These are phyloP conservation scores for Ictalurus punctatus DNA, from an alignment of 2,113 vertebrate genomes.

Conservation along the genomic window DNA sequence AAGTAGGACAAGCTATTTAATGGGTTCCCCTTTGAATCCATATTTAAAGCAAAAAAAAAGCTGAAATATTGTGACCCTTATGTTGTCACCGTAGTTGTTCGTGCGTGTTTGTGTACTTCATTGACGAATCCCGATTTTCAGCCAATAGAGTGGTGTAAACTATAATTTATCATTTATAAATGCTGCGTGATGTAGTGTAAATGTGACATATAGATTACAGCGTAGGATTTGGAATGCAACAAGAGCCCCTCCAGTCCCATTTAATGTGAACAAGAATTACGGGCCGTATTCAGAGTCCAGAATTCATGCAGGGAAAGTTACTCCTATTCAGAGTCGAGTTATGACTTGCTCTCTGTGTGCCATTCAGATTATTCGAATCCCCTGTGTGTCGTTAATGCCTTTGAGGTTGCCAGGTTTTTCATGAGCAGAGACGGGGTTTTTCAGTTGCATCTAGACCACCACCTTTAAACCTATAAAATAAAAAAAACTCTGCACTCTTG, in stretches of 20 bases:
- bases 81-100: slow-evolving; percentile 48
- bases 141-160: slow-evolving; percentile 15
- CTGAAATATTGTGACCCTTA: slow-evolving; percentile 44
- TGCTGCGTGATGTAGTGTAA: slow-evolving; percentile 42
- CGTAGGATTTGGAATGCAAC: slow-evolving; percentile 41
- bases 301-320: not conserved
- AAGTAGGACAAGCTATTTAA: slow-evolving; percentile 24
- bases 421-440: not conserved
- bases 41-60: slow-evolving; percentile 13
- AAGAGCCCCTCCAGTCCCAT: slow-evolving; percentile 34
- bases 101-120: slow-evolving; percentile 50
- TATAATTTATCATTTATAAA: slow-evolving; percentile 10
- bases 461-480: not conserved
- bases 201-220: slow-evolving; percentile 42
- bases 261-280: slow-evolving; percentile 33
- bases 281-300: not conserved
- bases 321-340: not conserved
- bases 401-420: not conserved
- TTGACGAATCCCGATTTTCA: slow-evolving; percentile 43
- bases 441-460: not conserved
- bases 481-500: not conserved
- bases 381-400: not conserved
- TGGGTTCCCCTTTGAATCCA: slow-evolving; percentile 35
- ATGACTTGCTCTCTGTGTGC: not conserved
- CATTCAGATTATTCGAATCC: not conserved